A percentile compares a stretch with the other conserved stretches of the same genome.
Evolutionary conservation across 2,797 vertebrate genomes (phyloP).

Genomic region (Diplodus sargus): DNA sequence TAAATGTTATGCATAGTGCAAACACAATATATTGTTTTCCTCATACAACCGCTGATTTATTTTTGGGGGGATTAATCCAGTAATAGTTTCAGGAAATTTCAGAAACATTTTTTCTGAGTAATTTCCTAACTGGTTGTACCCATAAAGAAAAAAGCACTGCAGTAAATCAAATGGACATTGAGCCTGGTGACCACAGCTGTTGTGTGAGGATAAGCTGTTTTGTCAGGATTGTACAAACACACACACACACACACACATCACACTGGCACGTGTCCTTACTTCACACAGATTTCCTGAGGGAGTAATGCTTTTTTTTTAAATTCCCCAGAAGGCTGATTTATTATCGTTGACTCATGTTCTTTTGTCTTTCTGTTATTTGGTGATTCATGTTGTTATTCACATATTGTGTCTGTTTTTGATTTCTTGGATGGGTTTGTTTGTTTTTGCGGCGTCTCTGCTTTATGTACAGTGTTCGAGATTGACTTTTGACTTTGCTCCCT

Average conservation of each 20-base stretch:
- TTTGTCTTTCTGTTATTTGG: background rate
- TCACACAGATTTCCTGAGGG: background rate
- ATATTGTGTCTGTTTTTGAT: background rate
- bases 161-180: slow-evolving; percentile 3
- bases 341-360: background rate
- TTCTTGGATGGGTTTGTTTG: background rate
- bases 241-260: background rate
- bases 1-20: background rate
- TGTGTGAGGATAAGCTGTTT: slow-evolving; percentile 13
- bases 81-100: background rate
- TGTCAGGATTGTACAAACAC: background rate
- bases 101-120: too few relatives aligned
- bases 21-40: background rate
- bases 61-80: background rate
- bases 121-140: too few relatives aligned
- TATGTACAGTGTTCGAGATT: background rate
- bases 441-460: background rate
- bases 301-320: background rate
- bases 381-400: background rate
- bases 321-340: slow-evolving; percentile 7
- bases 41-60: too few relatives aligned
- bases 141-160: background rate
- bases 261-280: background rate
- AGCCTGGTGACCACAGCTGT: slow-evolving; percentile 18
- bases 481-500: background rate